Evolutionary conservation across 2,797 vertebrate genomes (phyloP), one percentile per base, ranked within the genome.

Genomic region (Channallabes apus): DNA sequence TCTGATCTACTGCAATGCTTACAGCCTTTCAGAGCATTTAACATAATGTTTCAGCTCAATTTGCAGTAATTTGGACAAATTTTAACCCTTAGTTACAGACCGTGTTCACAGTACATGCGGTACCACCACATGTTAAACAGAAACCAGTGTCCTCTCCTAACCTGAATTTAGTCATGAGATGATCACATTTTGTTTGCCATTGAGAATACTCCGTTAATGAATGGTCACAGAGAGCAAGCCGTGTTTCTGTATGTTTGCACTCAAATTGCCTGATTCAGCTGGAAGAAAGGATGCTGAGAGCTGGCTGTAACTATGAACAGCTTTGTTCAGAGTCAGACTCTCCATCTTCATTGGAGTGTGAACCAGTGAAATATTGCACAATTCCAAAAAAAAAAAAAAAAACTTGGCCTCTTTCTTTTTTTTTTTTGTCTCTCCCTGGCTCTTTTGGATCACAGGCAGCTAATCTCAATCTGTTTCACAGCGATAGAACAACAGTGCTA

Each of bases 381-480:
- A 51, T 61, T 83, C 68, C n/a, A n/a, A 32, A 58, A 83, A 46
- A 46, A 46, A 83, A 41, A 41, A 46, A 46, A 46, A 71, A 84
- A 32, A 24, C 14, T 78, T 68, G 12, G 54, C 38, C 14, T 73
- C 41, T 80, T 73, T 82, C 51, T 51, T 32, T 29, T 65, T 79
- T 64, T 82, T 65, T 79, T 64, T 82, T n/a, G n/a, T 73, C 59
- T 75, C 76, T 72, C 54, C 8, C 29, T 51, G 18, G 27, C 67
- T 75, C 46, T 59, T 89, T 86, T 91, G 93, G 91, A 93, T 92
- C 91, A 91, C 88, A 88, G 89, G 88, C 85, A 86, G 89, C 90
- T 93, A 94, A 93, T 95, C 93, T 94, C 92, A 92, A 88, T 93
- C 93, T 95, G 94, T 94, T 94, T 93, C 72, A 3, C 85, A 89